Conservation (phyloP, 2,113 vertebrate genomes). For the Falcunculus frontatus region DNA sequence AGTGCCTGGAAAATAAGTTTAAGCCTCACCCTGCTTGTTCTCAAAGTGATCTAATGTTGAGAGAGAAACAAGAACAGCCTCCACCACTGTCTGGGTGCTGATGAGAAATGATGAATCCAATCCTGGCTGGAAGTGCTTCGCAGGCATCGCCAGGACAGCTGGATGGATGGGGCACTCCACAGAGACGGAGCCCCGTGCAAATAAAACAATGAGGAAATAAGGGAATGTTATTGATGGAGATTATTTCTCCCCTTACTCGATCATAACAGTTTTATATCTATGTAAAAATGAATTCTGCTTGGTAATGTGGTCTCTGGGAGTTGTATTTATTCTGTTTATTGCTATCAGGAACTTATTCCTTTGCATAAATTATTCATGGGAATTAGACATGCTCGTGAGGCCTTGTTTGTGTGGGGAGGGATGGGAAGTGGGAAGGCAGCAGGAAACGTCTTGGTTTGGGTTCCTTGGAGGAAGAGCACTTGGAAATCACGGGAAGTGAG, state of each 20-base stretch:
- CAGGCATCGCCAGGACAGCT: neutral
- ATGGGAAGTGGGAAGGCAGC: neutral
- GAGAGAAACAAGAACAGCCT: neutral
- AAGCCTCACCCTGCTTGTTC: neutral
- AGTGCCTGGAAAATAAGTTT: neutral
- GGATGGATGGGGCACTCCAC: slow-evolving; percentile 19
- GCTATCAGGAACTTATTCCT: slow-evolving; percentile 45
- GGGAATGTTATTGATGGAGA: slow-evolving; percentile 30
- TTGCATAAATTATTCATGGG: slow-evolving; percentile 59
- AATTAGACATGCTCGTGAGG: slow-evolving; percentile 2
- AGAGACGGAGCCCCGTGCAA: neutral
- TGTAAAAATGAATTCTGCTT: slow-evolving; percentile 44
- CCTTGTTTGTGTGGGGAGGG: neutral
- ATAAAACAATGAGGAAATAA: slow-evolving; percentile 45
- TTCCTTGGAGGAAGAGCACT: accelerated
- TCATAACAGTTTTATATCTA: slow-evolving; percentile 47
- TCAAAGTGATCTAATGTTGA: slow-evolving; percentile 23
- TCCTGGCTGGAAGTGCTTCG: slow-evolving; percentile 15
- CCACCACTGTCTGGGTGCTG: neutral
- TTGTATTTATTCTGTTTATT: slow-evolving; percentile 60
- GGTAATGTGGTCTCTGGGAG: slow-evolving; percentile 50
- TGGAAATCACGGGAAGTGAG: neutral
- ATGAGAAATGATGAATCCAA: slow-evolving; percentile 49
- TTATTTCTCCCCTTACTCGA: slow-evolving; percentile 43
- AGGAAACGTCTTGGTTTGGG: neutral